Conservation (phyloP, 2,888 invertebrate genomes). For the Scrobipalpa atriplicella region DNA sequence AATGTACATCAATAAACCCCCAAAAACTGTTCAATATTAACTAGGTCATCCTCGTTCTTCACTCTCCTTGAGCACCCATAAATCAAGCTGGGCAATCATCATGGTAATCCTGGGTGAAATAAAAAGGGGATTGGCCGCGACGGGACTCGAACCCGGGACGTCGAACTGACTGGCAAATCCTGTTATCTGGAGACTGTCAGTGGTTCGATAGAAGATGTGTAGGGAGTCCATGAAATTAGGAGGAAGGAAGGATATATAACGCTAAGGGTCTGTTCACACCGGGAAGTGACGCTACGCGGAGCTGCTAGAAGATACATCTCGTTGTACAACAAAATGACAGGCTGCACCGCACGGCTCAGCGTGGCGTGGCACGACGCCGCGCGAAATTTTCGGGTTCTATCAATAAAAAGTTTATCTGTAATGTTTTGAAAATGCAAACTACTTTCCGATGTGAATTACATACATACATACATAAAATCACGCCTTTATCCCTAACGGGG, state of each 20-base stretch:
- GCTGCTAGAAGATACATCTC: no score
- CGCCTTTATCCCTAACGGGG: no score
- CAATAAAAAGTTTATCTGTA: no score
- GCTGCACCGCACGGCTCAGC: no score
- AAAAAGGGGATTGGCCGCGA: conserved; percentile 7
- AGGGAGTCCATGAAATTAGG: conserved; percentile 19
- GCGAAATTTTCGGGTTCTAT: no score
- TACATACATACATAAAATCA: no score
- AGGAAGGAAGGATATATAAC: background rate
- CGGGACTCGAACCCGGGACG: conserved; percentile 24
- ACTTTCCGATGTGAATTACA: no score
- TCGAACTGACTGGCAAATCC: conserved; percentile 30
- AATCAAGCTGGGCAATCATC: conserved; percentile 18
- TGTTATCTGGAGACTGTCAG: conserved; percentile 31
- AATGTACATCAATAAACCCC: no score
- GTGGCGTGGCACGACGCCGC: no score
- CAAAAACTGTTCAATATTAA: background rate
- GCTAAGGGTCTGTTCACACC: background rate
- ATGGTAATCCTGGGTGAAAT: conserved; percentile 16
- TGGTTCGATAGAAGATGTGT: conserved; percentile 18
- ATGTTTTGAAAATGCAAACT: no score
- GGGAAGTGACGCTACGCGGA: no score
- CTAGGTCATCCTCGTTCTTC: conserved; percentile 11
- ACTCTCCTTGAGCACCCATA: background rate
- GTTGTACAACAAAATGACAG: no score